phyloP scores from a whole-genome alignment of 2,797 vertebrate genomes.

The Pangasius mekongensis region DNA sequence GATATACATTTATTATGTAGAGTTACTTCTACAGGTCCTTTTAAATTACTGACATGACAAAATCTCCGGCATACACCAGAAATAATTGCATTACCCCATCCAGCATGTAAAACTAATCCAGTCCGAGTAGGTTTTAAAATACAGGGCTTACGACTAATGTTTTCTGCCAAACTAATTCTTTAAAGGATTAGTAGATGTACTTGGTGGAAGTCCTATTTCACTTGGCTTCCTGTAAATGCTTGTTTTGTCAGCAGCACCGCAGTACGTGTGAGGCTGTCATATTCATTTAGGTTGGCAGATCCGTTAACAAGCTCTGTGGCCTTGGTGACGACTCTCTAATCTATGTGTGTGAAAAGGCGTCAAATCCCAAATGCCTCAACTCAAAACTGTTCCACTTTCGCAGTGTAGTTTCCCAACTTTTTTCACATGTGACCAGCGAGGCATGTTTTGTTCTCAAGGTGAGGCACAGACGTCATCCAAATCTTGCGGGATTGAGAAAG shows the following conservation, averaged over 20 bases:
- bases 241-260: background rate
- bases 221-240: conserved; percentile 3
- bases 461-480: conserved; percentile 19
- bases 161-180: background rate
- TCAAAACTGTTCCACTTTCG: background rate
- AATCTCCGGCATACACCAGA: background rate
- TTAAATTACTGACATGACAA: background rate
- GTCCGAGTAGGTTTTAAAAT: background rate
- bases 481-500: conserved; percentile 15
- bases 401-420: background rate
- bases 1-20: background rate
- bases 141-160: background rate
- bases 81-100: background rate
- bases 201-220: background rate
- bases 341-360: background rate
- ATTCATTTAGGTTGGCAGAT: conserved; percentile 8
- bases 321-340: background rate
- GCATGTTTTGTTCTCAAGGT: conserved; percentile 1
- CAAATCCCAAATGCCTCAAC: conserved; percentile 23
- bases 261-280: conserved; percentile 10
- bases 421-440: background rate
- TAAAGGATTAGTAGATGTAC: background rate
- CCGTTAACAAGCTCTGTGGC: conserved; percentile 34
- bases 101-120: background rate
- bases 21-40: background rate